Conservation (phyloP, 1,140 invertebrate genomes). For the Coboldia fuscipes region DNA sequence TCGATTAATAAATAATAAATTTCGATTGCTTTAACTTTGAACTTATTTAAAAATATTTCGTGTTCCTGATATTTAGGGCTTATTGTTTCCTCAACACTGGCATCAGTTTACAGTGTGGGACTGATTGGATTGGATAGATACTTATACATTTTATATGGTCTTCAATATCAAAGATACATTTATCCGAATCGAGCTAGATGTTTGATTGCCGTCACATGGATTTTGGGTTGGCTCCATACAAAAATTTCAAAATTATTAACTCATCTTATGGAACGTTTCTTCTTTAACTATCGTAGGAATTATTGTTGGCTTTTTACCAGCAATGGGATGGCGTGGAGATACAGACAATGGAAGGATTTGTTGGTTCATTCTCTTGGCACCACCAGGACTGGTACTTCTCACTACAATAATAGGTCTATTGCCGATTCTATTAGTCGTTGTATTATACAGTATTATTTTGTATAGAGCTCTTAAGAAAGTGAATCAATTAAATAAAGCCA, state of each 20-base stretch:
- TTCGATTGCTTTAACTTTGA: background rate
- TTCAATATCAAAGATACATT: conserved; percentile 30
- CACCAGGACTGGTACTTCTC: conserved; percentile 23
- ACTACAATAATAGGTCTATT: conserved; percentile 26
- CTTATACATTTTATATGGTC: conserved; percentile 30
- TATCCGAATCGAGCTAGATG: conserved; percentile 25
- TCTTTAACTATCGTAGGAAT: conserved; percentile 25
- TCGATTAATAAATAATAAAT: background rate
- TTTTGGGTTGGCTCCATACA: conserved; percentile 11
- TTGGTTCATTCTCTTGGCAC: conserved; percentile 27
- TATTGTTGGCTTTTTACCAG: conserved; percentile 28
- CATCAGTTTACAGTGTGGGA: conserved; percentile 31
- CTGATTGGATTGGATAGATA: conserved; percentile 32
- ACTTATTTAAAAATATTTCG: background rate
- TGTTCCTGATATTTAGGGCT: conserved; percentile 18
- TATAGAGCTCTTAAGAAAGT: conserved; percentile 25
- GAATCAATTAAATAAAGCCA: conserved; percentile 3
- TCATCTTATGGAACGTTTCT: no score
- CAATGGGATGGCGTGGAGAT: conserved; percentile 26
- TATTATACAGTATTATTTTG: conserved; percentile 30
- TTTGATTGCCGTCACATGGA: conserved; percentile 26
- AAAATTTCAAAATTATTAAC: no score
- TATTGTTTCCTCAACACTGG: conserved; percentile 29
- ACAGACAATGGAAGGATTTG: conserved; percentile 22
- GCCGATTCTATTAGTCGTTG: conserved; percentile 24